Conservation (phyloP, 2,888 invertebrate genomes). For the Aelia acuminata region DNA sequence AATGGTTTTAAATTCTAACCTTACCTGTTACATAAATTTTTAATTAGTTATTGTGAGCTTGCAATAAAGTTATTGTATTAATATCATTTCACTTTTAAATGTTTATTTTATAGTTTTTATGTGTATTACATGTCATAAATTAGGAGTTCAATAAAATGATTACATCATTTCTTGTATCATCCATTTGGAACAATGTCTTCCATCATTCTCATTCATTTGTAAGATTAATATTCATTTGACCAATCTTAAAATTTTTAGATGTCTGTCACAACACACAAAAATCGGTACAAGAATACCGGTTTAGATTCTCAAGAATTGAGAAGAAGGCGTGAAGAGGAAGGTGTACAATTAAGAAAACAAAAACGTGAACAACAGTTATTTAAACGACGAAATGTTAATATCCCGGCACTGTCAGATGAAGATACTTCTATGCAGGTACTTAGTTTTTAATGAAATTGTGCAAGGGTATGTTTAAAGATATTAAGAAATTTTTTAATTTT, state of each 20-base stretch:
- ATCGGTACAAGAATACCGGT: conserved; percentile 94
- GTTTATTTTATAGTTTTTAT: not conserved
- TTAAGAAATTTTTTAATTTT: not conserved
- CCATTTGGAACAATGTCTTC: not conserved
- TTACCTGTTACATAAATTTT: conserved; percentile 49
- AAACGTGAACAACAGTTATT: conserved; percentile 95
- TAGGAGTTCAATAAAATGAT: not conserved
- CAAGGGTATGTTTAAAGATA: not conserved
- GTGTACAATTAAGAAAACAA: conserved; percentile 94
- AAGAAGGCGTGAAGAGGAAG: conserved; percentile 94
- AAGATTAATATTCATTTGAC: conserved; percentile 61
- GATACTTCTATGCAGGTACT: conserved; percentile 70
- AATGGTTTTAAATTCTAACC: conserved; percentile 16
- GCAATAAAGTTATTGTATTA: not conserved
- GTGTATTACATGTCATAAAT: not conserved
- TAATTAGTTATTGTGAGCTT: conserved; percentile 45
- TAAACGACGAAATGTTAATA: conserved; percentile 88
- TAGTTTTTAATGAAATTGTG: not conserved
- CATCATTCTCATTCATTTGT: conserved; percentile 51
- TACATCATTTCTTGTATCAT: not conserved
- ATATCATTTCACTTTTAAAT: not conserved
- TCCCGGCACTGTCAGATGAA: conserved; percentile 69
- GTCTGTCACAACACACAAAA: conserved; percentile 87
- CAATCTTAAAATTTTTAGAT: conserved; percentile 71
- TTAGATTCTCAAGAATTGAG: conserved; percentile 93